Conservation (phyloP, 2,888 invertebrate species). For the Maniola hyperantus region DNA sequence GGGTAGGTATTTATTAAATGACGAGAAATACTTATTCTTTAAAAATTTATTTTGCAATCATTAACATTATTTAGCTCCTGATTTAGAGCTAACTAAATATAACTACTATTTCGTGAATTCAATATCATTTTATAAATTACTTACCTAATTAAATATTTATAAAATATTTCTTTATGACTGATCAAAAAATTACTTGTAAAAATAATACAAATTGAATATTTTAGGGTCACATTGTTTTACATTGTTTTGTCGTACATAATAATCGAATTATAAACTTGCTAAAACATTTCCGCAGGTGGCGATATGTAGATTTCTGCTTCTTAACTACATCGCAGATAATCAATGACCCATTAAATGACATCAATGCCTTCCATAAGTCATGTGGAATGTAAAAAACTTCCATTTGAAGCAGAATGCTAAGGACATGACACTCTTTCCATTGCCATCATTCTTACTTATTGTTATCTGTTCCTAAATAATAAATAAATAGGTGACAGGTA, state of each 20-base stretch:
- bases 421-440: constrained; percentile 21
- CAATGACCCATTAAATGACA: constrained; percentile 14
- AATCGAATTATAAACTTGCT: not conserved
- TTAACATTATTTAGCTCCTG: constrained; percentile 64
- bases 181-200: constrained; percentile 23
- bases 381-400: constrained; percentile 61
- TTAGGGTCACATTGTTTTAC: constrained; percentile 20
- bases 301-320: constrained; percentile 52
- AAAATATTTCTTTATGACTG: constrained; percentile 31
- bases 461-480: not conserved
- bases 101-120: constrained; percentile 37
- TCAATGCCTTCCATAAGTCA: constrained; percentile 36
- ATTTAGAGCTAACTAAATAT: constrained; percentile 53
- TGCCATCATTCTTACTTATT: constrained; percentile 15
- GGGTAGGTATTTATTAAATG: constrained; percentile 13
- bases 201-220: constrained; percentile 18
- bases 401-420: constrained; percentile 29
- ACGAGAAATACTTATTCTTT: constrained; percentile 43
- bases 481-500: constrained; percentile 6
- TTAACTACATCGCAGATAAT: constrained; percentile 22
- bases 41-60: constrained; percentile 63
- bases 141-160: constrained; percentile 33
- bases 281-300: constrained; percentile 32
- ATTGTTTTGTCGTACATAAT: constrained; percentile 37
- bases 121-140: constrained; percentile 43